Conservation (phyloP, 2,888 invertebrate genomes). For the Listrodromus nycthemerus region DNA sequence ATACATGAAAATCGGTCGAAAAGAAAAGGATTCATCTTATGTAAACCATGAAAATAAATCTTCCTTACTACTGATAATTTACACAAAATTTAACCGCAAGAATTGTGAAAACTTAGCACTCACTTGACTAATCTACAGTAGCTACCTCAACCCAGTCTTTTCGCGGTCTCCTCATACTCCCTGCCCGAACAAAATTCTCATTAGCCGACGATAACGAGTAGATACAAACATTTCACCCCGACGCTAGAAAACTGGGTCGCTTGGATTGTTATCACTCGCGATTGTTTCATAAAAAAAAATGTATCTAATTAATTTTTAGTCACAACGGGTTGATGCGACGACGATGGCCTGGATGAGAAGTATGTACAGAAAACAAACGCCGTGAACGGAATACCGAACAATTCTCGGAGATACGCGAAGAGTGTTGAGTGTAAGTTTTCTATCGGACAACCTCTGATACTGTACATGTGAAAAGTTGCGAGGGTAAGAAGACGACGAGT, state of each 20-base stretch:
- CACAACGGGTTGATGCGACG: constrained; percentile 46
- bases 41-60: no score
- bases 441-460: constrained; percentile 36
- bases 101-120: no score
- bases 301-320: constrained; percentile 34
- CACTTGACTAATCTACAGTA: no score
- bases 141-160: background rate
- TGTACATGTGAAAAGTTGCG: background rate
- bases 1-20: no score
- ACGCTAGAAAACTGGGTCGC: background rate
- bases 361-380: constrained; percentile 36
- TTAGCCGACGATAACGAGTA: no score
- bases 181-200: background rate
- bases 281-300: background rate
- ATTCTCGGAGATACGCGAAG: constrained; percentile 32
- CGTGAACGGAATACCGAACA: background rate
- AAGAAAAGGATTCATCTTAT: no score
- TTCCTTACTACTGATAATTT: no score
- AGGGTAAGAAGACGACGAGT: constrained; percentile 3
- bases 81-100: no score
- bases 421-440: constrained; percentile 37
- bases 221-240: background rate
- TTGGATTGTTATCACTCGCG: constrained; percentile 8
- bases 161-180: background rate
- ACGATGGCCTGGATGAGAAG: constrained; percentile 37